Evolutionary conservation across 2,888 invertebrate genomes (phyloP).

Genomic region (Epirrhoe tristata): DNA sequence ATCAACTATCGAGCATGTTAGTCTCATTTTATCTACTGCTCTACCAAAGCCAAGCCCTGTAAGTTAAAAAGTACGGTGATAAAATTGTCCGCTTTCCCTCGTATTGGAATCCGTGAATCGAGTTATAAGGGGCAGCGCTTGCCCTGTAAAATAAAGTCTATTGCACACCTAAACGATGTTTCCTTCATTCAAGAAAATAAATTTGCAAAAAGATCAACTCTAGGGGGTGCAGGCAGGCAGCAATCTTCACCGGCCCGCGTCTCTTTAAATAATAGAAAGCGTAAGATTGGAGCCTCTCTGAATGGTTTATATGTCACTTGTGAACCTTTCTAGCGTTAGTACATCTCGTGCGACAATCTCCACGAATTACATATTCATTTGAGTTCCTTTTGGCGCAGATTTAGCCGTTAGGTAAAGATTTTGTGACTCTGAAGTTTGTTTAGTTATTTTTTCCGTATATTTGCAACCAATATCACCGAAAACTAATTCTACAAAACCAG

Average conservation of each 20-base stretch:
- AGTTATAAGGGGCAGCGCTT: slow-evolving; percentile 6
- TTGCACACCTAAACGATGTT: slow-evolving; percentile 30
- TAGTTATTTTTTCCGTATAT: slow-evolving; percentile 24
- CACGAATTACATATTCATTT: slow-evolving; percentile 79
- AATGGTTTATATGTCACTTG: slow-evolving; percentile 84
- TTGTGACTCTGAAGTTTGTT: slow-evolving; percentile 38
- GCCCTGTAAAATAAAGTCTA: slow-evolving; percentile 17
- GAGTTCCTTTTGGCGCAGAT: slow-evolving; percentile 61
- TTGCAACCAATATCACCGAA: background rate
- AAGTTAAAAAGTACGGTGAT: background rate
- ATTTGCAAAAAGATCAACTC: slow-evolving; percentile 40
- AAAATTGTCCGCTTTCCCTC: background rate
- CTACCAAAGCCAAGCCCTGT: background rate
- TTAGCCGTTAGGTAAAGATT: slow-evolving; percentile 59
- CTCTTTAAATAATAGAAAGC: slow-evolving; percentile 82
- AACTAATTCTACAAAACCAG: background rate
- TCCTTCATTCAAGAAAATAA: slow-evolving; percentile 33
- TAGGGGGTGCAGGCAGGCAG: slow-evolving; percentile 61
- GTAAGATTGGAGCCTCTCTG: slow-evolving; percentile 79
- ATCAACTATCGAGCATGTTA: background rate
- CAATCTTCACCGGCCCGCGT: slow-evolving; percentile 76
- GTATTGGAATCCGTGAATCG: slow-evolving; percentile 3
- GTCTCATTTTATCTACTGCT: background rate
- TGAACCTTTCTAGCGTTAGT: slow-evolving; percentile 76
- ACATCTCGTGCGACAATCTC: slow-evolving; percentile 72